phyloP scores from a whole-genome alignment of 2,797 vertebrate species.

The Labeo calbasu region DNA sequence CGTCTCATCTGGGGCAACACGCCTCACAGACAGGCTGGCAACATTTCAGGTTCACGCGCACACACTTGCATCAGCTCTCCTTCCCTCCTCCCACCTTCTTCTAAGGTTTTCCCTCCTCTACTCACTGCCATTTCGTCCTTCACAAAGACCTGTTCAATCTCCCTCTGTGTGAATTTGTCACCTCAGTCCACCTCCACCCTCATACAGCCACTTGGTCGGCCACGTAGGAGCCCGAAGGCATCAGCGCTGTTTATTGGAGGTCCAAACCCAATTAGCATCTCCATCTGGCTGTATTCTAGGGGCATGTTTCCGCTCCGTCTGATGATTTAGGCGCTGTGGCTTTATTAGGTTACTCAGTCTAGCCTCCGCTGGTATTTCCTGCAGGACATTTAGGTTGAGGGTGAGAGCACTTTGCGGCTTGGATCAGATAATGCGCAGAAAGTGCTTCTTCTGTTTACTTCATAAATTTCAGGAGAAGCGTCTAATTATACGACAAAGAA shows the following conservation, averaged over 20 bases:
- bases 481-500: conserved; percentile 57
- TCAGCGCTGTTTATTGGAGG: conserved; percentile 88
- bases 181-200: conserved; percentile 53
- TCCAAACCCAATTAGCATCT: conserved; percentile 95
- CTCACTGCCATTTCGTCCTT: conserved; percentile 1
- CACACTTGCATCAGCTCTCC: conserved; percentile 45
- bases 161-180: conserved; percentile 49
- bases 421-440: conserved; percentile 88
- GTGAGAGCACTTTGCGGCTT: conserved; percentile 90
- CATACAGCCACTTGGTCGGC: conserved; percentile 74
- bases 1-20: conserved; percentile 14
- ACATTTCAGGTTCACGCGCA: conserved; percentile 26
- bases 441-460: conserved; percentile 81
- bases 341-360: conserved; percentile 96
- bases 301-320: conserved; percentile 85
- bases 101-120: not conserved
- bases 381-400: conserved; percentile 88
- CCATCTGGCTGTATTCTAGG: conserved; percentile 93
- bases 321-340: conserved; percentile 89
- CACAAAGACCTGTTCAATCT: conserved; percentile 1
- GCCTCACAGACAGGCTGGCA: conserved; percentile 37
- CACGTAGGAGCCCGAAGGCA: conserved; percentile 82
- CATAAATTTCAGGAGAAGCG: conserved; percentile 77
- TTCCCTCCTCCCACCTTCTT: not conserved
- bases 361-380: conserved; percentile 95